These are phyloP conservation scores for Caenorhabditis becei DNA, from an alignment of 2,888 invertebrate species.

Conservation along the genomic window DNA sequence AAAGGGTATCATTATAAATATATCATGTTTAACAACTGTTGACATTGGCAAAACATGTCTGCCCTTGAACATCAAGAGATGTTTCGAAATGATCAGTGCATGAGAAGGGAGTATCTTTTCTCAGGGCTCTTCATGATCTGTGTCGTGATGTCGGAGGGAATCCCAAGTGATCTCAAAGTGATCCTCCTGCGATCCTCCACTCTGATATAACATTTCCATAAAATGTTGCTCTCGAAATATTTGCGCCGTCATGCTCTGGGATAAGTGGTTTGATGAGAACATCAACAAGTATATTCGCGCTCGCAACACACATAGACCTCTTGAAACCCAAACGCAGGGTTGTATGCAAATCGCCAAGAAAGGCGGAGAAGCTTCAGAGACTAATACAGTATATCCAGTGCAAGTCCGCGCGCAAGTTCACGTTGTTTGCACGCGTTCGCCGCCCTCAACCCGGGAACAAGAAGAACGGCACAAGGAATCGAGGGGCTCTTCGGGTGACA, in stretches of 20 bases:
- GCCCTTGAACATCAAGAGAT: background rate
- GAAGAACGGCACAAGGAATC: conserved; percentile 42
- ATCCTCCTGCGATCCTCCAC: conserved; percentile 27
- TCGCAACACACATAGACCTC: conserved; percentile 46
- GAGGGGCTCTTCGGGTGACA: conserved; percentile 41
- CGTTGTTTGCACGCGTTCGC: conserved; percentile 53
- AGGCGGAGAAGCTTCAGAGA: conserved; percentile 30
- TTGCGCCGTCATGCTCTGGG: conserved; percentile 60
- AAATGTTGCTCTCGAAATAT: conserved; percentile 52
- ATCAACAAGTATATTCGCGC: conserved; percentile 65
- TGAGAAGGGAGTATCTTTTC: background rate
- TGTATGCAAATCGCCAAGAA: conserved; percentile 54
- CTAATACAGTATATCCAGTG: conserved; percentile 54
- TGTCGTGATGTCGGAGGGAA: conserved; percentile 44
- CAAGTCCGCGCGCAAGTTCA: conserved; percentile 43
- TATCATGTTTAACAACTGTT: background rate
- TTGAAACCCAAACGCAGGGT: conserved; percentile 60
- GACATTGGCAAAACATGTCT: background rate
- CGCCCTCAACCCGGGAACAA: conserved; percentile 52
- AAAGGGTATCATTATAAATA: background rate
- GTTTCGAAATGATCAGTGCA: background rate
- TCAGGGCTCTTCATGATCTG: conserved; percentile 15
- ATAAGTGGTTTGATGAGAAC: conserved; percentile 62
- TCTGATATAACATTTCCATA: conserved; percentile 57
- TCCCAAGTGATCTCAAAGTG: background rate